phyloP scores from a whole-genome alignment of 2,888 invertebrate genomes.

The Diaphora mendica region DNA sequence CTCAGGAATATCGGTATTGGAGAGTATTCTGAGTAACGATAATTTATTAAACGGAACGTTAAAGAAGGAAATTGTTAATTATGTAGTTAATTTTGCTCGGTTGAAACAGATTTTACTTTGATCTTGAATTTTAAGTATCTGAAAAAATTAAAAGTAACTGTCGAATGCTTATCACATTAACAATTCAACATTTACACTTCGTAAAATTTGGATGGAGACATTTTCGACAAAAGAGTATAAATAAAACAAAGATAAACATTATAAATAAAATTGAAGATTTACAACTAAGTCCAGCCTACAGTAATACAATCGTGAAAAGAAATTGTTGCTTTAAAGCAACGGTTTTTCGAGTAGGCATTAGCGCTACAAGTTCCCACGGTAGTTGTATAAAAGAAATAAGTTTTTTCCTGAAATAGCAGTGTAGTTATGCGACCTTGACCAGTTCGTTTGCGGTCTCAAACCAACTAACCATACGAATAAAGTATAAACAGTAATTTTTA shows the following conservation, averaged over 20 bases:
- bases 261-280: too few relatives aligned
- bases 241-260: neutral
- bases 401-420: neutral
- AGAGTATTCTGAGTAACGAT: slow-evolving; percentile 40
- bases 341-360: neutral
- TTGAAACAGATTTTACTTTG: neutral
- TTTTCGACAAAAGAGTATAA: neutral
- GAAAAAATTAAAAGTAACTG: neutral
- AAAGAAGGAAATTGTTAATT: slow-evolving; percentile 6
- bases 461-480: too few relatives aligned
- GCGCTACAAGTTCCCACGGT: neutral
- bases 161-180: neutral
- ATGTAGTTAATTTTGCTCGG: neutral
- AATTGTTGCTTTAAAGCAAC: neutral
- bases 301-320: neutral
- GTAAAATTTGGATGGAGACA: neutral
- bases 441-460: too few relatives aligned
- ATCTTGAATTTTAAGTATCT: neutral
- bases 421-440: neutral
- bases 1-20: slow-evolving; percentile 35
- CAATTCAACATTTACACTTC: neutral
- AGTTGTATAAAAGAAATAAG: neutral
- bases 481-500: too few relatives aligned
- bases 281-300: neutral
- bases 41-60: slow-evolving; percentile 21